Evolutionary conservation across 1,140 invertebrate species (phyloP).

Genomic region (Dicyema japonicum): DNA sequence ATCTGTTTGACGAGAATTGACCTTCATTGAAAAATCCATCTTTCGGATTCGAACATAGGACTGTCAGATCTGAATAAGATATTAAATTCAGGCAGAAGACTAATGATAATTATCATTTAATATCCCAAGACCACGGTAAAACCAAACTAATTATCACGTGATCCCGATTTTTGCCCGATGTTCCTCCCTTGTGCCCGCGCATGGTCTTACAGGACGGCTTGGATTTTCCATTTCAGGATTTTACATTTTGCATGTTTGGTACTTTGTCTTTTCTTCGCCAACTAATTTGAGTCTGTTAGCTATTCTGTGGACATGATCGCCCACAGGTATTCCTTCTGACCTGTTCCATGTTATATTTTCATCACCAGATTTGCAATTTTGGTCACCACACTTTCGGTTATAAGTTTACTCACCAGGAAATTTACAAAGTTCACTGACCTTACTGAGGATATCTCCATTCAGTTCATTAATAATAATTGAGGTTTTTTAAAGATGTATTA

Average conservation of each 20-base stretch:
- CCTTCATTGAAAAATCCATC: too few relatives aligned
- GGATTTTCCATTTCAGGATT: slow-evolving; percentile 53
- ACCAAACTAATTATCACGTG: too few relatives aligned
- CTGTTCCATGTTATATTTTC: slow-evolving; percentile 57
- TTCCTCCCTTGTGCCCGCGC: too few relatives aligned
- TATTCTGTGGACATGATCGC: slow-evolving; percentile 83
- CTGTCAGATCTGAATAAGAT: too few relatives aligned
- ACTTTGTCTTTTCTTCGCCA: slow-evolving; percentile 33
- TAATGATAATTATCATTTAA: too few relatives aligned
- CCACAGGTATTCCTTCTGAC: slow-evolving; percentile 51
- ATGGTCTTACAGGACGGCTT: too few relatives aligned
- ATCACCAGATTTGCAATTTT: slow-evolving; percentile 91
- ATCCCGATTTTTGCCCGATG: too few relatives aligned
- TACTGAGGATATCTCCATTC: slow-evolving; percentile 49
- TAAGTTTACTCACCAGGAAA: slow-evolving; percentile 25
- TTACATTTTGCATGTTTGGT: slow-evolving; percentile 49
- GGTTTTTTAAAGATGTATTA: slow-evolving; percentile 50
- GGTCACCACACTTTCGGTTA: slow-evolving; percentile 41
- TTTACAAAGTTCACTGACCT: slow-evolving; percentile 39
- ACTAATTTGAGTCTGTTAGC: slow-evolving; percentile 56
- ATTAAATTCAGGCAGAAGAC: too few relatives aligned
- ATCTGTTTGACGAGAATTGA: too few relatives aligned
- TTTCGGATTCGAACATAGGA: too few relatives aligned
- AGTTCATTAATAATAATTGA: slow-evolving; percentile 45
- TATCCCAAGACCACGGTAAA: too few relatives aligned